Conservation (phyloP, 2,888 invertebrate genomes). For the Nemotelus pantherinus region DNA sequence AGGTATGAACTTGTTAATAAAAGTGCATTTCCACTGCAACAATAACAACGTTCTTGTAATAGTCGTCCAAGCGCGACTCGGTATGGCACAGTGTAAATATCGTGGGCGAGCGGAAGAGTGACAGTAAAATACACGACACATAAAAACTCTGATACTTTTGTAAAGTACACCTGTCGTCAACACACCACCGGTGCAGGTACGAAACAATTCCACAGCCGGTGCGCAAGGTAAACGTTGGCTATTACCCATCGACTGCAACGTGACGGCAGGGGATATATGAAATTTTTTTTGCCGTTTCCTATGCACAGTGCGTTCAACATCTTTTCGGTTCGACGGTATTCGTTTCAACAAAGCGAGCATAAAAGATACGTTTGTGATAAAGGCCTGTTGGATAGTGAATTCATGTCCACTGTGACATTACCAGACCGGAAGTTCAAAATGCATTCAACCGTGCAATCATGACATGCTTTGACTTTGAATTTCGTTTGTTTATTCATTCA, state of each 20-base stretch:
- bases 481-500: not conserved
- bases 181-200: not conserved
- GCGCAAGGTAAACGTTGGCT: not conserved
- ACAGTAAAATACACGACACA: not conserved
- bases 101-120: not conserved
- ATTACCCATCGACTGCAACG: not conserved
- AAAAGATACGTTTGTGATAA: not conserved
- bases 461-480: not conserved
- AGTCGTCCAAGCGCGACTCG: too few species aligned
- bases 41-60: too few species aligned
- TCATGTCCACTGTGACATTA: not conserved
- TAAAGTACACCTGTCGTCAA: constrained; percentile 16
- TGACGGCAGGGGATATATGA: not conserved
- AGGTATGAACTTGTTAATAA: too few species aligned
- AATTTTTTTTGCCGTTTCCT: not conserved
- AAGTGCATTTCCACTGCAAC: too few species aligned
- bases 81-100: too few species aligned
- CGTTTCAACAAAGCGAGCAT: not conserved
- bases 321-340: constrained; percentile 6
- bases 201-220: not conserved
- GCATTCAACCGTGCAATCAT: constrained; percentile 22
- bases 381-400: not conserved
- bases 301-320: not conserved
- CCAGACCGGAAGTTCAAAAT: constrained; percentile 11
- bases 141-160: not conserved